A percentile compares a stretch with the other conserved stretches of the same genome.
Conservation (phyloP, 1,140 invertebrate genomes). For the Elymnias hypermnestra region DNA sequence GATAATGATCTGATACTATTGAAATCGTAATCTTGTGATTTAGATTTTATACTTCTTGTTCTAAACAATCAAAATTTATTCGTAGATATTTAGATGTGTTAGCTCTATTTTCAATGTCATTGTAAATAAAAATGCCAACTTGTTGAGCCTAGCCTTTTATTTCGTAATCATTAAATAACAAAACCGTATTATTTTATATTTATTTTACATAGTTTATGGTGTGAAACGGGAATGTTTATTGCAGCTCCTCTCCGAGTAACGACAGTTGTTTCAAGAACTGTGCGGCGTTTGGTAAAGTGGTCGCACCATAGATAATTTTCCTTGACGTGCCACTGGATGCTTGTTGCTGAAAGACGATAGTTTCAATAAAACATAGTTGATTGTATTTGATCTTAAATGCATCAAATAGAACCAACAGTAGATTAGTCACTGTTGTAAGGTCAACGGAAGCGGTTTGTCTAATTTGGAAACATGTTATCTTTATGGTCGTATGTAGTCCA, state of each 20-base stretch:
- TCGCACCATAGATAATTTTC: slow-evolving; percentile 95
- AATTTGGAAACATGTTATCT: too few relatives aligned
- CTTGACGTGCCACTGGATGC: slow-evolving; percentile 83
- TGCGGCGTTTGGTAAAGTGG: slow-evolving; percentile 92
- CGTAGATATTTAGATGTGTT: slow-evolving; percentile 73
- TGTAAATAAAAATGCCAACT: slow-evolving; percentile 77
- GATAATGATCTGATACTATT: slow-evolving; percentile 63
- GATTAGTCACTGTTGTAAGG: too few relatives aligned
- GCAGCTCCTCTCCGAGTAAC: slow-evolving; percentile 83
- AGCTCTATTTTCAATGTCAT: slow-evolving; percentile 75
- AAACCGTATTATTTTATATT: not conserved
- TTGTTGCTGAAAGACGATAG: slow-evolving; percentile 82
- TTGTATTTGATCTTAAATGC: too few relatives aligned
- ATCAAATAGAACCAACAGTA: too few relatives aligned
- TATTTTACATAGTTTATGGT: slow-evolving; percentile 24
- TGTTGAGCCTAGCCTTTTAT: slow-evolving; percentile 67
- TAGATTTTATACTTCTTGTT: slow-evolving; percentile 76
- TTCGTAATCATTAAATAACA: slow-evolving; percentile 14
- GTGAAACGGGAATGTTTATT: slow-evolving; percentile 69
- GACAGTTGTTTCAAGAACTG: slow-evolving; percentile 95
- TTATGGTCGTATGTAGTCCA: too few relatives aligned
- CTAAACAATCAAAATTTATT: slow-evolving; percentile 73
- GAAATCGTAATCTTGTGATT: slow-evolving; percentile 71
- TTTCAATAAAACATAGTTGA: too few relatives aligned
- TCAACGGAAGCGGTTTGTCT: too few relatives aligned